Percentiles rank a stretch among this genome's conserved stretches.
Conservation (phyloP, 2,888 invertebrate species). For the Gymnoscelis rufifasciata region DNA sequence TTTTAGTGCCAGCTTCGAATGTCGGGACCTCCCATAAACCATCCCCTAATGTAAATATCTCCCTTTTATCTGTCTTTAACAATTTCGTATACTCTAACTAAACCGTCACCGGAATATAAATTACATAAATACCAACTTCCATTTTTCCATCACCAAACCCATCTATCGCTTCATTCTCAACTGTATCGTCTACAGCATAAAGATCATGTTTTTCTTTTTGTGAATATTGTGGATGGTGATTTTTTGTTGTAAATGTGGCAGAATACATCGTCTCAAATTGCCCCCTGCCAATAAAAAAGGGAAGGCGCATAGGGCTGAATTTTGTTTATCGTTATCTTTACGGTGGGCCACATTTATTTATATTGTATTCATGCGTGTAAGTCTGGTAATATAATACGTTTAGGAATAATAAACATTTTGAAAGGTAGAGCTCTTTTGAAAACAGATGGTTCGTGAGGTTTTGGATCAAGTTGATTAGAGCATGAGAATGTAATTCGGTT, state of each 20-base stretch:
- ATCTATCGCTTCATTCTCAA: slow-evolving; percentile 23
- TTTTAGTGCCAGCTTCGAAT: slow-evolving; percentile 51
- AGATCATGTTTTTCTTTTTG: slow-evolving; percentile 22
- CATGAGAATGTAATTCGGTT: slow-evolving; percentile 26
- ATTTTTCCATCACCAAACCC: slow-evolving; percentile 29
- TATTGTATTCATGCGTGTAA: slow-evolving; percentile 68
- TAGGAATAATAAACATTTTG: slow-evolving; percentile 57
- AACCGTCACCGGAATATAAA: slow-evolving; percentile 75
- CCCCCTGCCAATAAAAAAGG: slow-evolving; percentile 76
- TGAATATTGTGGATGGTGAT: slow-evolving; percentile 21
- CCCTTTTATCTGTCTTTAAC: slow-evolving; percentile 77
- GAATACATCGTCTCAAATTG: slow-evolving; percentile 75
- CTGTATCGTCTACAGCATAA: slow-evolving; percentile 31
- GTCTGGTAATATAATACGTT: slow-evolving; percentile 68
- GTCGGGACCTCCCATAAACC: slow-evolving; percentile 65
- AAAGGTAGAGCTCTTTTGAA: slow-evolving; percentile 50
- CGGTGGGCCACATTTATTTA: slow-evolving; percentile 72
- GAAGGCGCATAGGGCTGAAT: slow-evolving; percentile 70
- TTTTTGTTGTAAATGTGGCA: slow-evolving; percentile 47
- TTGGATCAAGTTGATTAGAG: slow-evolving; percentile 23
- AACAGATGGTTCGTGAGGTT: slow-evolving; percentile 27
- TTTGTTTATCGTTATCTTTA: slow-evolving; percentile 78
- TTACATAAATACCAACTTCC: slow-evolving; percentile 49
- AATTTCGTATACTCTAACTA: slow-evolving; percentile 76
- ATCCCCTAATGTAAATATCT: slow-evolving; percentile 72